These are phyloP conservation scores for Lithophane semibrunnea DNA, from an alignment of 2,888 invertebrate species.

Conservation along the genomic window DNA sequence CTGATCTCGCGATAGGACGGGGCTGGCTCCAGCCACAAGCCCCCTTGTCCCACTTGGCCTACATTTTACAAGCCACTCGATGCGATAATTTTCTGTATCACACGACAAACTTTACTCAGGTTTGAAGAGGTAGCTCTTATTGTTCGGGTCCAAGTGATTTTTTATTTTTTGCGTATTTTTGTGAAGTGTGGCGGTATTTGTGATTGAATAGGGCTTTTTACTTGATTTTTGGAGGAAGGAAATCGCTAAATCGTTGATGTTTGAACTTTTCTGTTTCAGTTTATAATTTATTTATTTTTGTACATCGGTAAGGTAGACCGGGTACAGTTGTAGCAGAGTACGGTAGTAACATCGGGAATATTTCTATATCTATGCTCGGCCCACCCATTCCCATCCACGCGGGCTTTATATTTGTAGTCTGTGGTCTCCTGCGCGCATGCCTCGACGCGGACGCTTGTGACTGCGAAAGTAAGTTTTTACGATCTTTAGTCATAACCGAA, in stretches of 20 bases:
- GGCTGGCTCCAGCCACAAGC: constrained; percentile 65
- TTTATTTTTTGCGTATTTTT: constrained; percentile 43
- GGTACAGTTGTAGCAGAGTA: neutral
- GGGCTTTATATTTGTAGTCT: neutral
- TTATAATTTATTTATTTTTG: neutral
- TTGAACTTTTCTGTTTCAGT: neutral
- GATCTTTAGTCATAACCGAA: too few relatives aligned
- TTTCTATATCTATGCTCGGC: neutral
- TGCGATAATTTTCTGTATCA: constrained; percentile 71
- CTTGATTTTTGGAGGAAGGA: neutral
- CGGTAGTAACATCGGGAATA: neutral
- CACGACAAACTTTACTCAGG: constrained; percentile 65
- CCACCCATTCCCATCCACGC: neutral
- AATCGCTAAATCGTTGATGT: neutral
- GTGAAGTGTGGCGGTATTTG: constrained; percentile 16
- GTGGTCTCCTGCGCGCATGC: neutral
- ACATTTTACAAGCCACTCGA: constrained; percentile 69
- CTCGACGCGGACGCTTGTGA: too few relatives aligned
- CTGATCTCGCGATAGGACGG: constrained; percentile 67
- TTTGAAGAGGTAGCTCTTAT: constrained; percentile 47
- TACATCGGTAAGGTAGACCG: too few relatives aligned
- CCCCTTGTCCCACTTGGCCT: constrained; percentile 68
- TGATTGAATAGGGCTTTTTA: neutral
- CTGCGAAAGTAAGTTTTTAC: too few relatives aligned
- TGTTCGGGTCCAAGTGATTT: constrained; percentile 47